phyloP scores from a whole-genome alignment of 2,113 vertebrate genomes.

The Alaudala cheleensis region DNA sequence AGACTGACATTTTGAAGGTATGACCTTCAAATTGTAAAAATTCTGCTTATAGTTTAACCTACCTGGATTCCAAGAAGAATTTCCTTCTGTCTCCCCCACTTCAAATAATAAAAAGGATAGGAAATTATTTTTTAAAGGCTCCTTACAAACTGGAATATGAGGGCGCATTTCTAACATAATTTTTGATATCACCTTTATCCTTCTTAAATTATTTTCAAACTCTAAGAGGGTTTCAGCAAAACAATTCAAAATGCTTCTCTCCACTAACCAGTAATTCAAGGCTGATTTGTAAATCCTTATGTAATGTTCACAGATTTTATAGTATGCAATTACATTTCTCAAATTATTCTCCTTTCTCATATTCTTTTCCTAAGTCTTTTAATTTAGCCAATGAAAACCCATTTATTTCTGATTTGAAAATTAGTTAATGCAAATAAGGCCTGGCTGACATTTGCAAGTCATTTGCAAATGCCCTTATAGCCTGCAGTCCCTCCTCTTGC shows the following conservation, averaged over 20 bases:
- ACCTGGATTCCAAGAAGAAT: not conserved
- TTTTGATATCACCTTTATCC: not conserved
- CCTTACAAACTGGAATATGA: not conserved
- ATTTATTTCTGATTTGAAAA: conserved; percentile 34
- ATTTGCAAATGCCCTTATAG: conserved; percentile 5
- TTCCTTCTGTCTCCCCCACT: not conserved
- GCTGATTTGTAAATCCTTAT: not conserved
- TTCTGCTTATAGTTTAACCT: not conserved
- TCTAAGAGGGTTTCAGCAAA: not conserved
- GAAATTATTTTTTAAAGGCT: conserved; percentile 7
- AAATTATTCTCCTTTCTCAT: not conserved
- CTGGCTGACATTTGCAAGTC: conserved; percentile 8
- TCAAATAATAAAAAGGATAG: not conserved
- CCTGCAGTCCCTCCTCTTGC: not conserved
- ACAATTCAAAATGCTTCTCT: not conserved
- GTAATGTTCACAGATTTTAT: not conserved
- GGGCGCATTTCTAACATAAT: not conserved
- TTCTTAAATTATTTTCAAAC: not conserved
- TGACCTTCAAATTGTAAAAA: not conserved
- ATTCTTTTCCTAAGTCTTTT: not conserved
- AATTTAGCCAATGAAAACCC: conserved; percentile 7
- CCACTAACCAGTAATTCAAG: not conserved
- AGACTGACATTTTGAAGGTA: not conserved
- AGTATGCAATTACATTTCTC: not conserved
- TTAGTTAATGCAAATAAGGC: conserved; percentile 19